A percentile compares a stretch with the other conserved stretches of the same genome.
Conservation (phyloP, 2,113 vertebrate species). For the Nanger granti region DNA sequence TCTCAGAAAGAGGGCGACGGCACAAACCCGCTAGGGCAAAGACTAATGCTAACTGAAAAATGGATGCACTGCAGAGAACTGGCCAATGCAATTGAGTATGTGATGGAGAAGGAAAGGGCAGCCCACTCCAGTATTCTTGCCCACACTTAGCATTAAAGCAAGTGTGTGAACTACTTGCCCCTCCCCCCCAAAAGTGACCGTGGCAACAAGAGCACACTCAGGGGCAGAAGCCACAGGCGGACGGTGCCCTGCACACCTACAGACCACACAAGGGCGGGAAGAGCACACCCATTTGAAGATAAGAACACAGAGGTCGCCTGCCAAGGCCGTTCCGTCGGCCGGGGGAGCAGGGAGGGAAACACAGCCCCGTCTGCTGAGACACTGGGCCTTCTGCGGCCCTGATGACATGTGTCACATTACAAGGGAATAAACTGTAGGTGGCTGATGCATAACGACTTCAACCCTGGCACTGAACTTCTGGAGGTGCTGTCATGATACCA, state of each 20-base stretch:
- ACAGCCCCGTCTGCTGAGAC: not conserved
- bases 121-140: not conserved
- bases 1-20: accelerated
- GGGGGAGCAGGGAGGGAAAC: accelerated
- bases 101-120: not conserved
- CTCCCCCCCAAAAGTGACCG: accelerated
- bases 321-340: accelerated
- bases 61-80: accelerated
- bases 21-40: accelerated
- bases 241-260: accelerated
- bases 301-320: accelerated
- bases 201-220: accelerated
- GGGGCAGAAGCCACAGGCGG: accelerated
- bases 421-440: not conserved
- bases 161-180: accelerated
- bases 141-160: not conserved
- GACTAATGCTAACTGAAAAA: accelerated
- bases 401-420: accelerated
- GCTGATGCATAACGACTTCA: accelerated
- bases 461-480: accelerated
- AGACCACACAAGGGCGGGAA: accelerated
- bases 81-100: accelerated
- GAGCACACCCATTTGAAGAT: accelerated
- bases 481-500: accelerated
- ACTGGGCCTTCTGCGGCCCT: accelerated